Evolutionary conservation across 1,140 invertebrate genomes (phyloP).

Genomic region (Neocloeon triangulifer): DNA sequence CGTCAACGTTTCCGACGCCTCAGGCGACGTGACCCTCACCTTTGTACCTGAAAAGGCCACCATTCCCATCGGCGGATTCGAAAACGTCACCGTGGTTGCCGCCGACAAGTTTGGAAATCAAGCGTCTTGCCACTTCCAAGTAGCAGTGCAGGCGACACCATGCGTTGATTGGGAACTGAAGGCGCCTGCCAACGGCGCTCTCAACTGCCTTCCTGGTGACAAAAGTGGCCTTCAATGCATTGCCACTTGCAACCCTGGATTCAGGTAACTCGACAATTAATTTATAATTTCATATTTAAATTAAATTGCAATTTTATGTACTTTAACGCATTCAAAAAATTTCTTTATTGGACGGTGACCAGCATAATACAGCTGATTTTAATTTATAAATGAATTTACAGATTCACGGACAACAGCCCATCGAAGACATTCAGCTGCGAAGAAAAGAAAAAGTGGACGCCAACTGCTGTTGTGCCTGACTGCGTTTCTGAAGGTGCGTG

Average conservation of each 20-base stretch:
- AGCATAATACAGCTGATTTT: neutral
- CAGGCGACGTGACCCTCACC: conserved; percentile 60
- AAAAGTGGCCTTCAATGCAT: conserved; percentile 59
- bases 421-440: conserved; percentile 70
- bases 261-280: conserved; percentile 11
- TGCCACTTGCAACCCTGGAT: conserved; percentile 78
- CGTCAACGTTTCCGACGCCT: conserved; percentile 73
- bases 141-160: conserved; percentile 73
- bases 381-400: no score
- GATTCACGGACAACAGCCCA: conserved; percentile 76
- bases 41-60: conserved; percentile 69
- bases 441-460: conserved; percentile 52
- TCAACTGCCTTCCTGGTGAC: conserved; percentile 66
- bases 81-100: conserved; percentile 84
- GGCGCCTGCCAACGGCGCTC: conserved; percentile 62
- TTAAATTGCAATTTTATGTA: neutral
- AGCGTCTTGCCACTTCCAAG: conserved; percentile 82
- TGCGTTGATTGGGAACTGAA: conserved; percentile 87
- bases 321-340: neutral
- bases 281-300: no score
- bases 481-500: conserved; percentile 70
- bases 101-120: conserved; percentile 74
- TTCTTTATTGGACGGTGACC: neutral
- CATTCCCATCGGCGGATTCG: conserved; percentile 73
- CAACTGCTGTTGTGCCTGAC: conserved; percentile 69